phyloP scores from a whole-genome alignment of 2,797 vertebrate genomes.

The Zenarchopterus dispar region DNA sequence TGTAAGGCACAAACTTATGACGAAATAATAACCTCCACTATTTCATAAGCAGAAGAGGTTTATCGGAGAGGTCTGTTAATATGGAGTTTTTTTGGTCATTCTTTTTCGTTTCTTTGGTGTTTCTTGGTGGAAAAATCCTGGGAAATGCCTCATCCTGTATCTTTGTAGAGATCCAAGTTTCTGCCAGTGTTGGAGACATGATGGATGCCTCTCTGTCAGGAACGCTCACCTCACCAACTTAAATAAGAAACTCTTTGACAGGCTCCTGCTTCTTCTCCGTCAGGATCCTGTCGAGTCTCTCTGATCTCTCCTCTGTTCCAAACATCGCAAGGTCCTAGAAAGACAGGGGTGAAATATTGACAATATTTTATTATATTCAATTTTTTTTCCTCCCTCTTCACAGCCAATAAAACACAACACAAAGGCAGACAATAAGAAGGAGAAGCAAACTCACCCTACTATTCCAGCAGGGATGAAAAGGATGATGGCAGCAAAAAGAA shows the following conservation, averaged over 20 bases:
- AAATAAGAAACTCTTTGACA: neutral
- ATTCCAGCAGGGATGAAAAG: conserved; percentile 89
- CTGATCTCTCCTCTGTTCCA: conserved; percentile 60
- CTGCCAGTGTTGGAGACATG: neutral
- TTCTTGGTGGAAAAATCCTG: conserved; percentile 7
- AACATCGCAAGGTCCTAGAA: conserved; percentile 71
- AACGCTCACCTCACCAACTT: conserved; percentile 15
- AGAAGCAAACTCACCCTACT: conserved; percentile 84
- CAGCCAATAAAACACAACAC: conserved; percentile 1
- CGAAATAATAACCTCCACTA: neutral
- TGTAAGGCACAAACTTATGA: neutral
- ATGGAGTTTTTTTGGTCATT: conserved; percentile 8
- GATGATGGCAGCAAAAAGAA: conserved; percentile 88
- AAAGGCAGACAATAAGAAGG: neutral
- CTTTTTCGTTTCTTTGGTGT: conserved; percentile 23
- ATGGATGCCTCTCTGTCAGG: conserved; percentile 8
- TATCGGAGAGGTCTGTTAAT: conserved; percentile 11
- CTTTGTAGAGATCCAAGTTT: neutral
- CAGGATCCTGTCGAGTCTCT: conserved; percentile 48
- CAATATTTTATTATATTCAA: neutral
- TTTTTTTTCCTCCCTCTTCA: neutral
- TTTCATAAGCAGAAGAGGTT: neutral
- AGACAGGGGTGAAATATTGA: conserved; percentile 12
- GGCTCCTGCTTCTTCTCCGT: conserved; percentile 28
- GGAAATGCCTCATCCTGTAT: neutral